These are phyloP conservation scores for Bombus confusus DNA, from an alignment of 1,140 invertebrate species.

Conservation along the genomic window DNA sequence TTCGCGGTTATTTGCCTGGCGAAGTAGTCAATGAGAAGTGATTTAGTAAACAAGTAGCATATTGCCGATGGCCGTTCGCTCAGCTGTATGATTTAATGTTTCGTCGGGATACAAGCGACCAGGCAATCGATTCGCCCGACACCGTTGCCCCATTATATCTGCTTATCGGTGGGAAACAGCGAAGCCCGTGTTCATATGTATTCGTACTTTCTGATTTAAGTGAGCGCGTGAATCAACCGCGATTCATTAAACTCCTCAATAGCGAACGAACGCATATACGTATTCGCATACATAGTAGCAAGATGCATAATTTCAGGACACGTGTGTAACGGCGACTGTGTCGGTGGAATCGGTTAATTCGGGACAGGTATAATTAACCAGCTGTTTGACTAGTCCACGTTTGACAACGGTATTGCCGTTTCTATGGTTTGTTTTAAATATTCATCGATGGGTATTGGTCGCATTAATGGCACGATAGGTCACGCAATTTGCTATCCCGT, in stretches of 20 bases:
- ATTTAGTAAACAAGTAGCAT: constrained; percentile 79
- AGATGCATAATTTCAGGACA: neutral
- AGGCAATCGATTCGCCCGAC: constrained; percentile 47
- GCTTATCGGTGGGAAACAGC: constrained; percentile 13
- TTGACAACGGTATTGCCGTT: neutral
- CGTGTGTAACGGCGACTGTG: neutral
- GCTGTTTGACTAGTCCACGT: neutral
- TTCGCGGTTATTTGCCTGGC: constrained; percentile 67
- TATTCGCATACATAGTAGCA: neutral
- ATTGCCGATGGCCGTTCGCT: constrained; percentile 72
- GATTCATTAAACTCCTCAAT: constrained; percentile 7
- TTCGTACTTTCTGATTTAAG: constrained; percentile 22
- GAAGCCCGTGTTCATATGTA: neutral
- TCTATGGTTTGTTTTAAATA: neutral
- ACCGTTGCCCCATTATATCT: neutral
- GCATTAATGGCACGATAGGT: neutral
- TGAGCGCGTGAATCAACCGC: constrained; percentile 1
- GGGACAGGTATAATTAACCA: neutral
- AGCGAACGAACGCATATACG: too few species aligned
- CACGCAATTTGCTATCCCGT: neutral
- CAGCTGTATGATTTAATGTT: constrained; percentile 72
- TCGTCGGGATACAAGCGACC: constrained; percentile 33
- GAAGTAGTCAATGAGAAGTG: constrained; percentile 72
- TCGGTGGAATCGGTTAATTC: neutral
- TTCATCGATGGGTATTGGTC: neutral